A percentile compares a stretch with the other conserved stretches of the same genome.
These are phyloP conservation scores for Hydrozoanthus gracilis DNA, from an alignment of 92 coral and sea anemone genomes.

Conservation along the genomic window DNA sequence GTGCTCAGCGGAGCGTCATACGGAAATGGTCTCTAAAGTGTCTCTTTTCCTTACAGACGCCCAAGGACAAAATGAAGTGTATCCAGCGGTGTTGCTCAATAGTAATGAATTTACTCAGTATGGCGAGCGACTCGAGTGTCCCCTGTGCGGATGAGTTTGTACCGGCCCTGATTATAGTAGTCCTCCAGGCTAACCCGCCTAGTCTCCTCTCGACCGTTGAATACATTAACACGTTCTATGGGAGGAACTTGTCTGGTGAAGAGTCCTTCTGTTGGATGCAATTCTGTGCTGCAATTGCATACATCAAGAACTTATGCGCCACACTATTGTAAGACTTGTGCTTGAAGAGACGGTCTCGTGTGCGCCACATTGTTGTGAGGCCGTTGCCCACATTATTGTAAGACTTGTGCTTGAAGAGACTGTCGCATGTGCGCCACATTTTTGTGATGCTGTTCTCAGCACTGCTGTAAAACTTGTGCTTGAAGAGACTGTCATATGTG, in stretches of 20 bases:
- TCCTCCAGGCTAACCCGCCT: slow-evolving; percentile 93
- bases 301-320: slow-evolving; percentile 76
- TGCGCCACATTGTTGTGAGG: too few relatives aligned
- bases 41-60: slow-evolving; percentile 71
- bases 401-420: not conserved
- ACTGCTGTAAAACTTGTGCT: not conserved
- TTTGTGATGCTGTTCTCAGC: not conserved
- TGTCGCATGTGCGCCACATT: too few relatives aligned
- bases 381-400: slow-evolving; percentile 33
- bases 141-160: slow-evolving; percentile 98
- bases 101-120: slow-evolving; percentile 92
- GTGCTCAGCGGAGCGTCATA: too few relatives aligned
- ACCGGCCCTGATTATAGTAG: slow-evolving; percentile 92
- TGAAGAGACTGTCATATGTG: not conserved
- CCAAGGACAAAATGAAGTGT: slow-evolving; percentile 97
- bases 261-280: slow-evolving; percentile 99
- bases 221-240: slow-evolving; percentile 86
- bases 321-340: slow-evolving; percentile 13
- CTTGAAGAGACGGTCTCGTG: not conserved
- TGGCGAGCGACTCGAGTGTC: slow-evolving; percentile 89
- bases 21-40: not conserved
- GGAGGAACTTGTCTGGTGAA: slow-evolving; percentile 86
- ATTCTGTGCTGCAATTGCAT: slow-evolving; percentile 94
- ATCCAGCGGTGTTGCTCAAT: slow-evolving; percentile 97
- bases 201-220: slow-evolving; percentile 96